phyloP scores from a whole-genome alignment of 1,140 invertebrate species.

The Conopomorpha cramerella region DNA sequence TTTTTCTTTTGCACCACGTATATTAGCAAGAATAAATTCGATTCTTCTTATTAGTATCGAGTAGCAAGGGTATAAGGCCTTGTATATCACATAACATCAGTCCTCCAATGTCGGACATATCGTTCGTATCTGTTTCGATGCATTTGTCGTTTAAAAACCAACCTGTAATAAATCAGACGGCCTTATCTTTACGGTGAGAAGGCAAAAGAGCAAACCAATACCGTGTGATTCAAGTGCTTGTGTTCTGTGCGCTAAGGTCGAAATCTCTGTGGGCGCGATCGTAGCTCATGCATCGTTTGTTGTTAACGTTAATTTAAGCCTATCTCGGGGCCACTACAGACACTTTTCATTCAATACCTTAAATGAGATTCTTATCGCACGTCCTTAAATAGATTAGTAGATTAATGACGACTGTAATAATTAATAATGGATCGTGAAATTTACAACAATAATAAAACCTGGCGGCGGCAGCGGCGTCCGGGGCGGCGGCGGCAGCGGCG shows the following conservation, averaged over 20 bases:
- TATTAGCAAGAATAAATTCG: no score
- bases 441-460: constrained; percentile 55
- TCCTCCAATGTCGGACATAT: constrained; percentile 55
- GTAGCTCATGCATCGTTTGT: no score
- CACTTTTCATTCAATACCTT: constrained; percentile 60
- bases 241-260: no score
- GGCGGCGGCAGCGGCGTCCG: no score
- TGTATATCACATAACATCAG: constrained; percentile 46
- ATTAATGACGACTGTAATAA: constrained; percentile 60
- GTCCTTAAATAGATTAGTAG: constrained; percentile 59
- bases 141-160: constrained; percentile 60
- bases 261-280: no score
- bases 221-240: no score
- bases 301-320: constrained; percentile 50
- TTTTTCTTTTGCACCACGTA: no score
- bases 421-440: constrained; percentile 59
- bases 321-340: constrained; percentile 54
- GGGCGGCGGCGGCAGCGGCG: constrained; percentile 36
- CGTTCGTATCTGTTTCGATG: constrained; percentile 58
- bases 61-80: constrained; percentile 15
- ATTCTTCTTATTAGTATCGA: constrained; percentile 24
- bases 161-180: constrained; percentile 58
- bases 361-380: constrained; percentile 57
- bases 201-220: no score
- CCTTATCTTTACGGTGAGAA: constrained; percentile 6